phyloP scores from a whole-genome alignment of 2,888 invertebrate species.

The Sepioteuthis lessoniana region DNA sequence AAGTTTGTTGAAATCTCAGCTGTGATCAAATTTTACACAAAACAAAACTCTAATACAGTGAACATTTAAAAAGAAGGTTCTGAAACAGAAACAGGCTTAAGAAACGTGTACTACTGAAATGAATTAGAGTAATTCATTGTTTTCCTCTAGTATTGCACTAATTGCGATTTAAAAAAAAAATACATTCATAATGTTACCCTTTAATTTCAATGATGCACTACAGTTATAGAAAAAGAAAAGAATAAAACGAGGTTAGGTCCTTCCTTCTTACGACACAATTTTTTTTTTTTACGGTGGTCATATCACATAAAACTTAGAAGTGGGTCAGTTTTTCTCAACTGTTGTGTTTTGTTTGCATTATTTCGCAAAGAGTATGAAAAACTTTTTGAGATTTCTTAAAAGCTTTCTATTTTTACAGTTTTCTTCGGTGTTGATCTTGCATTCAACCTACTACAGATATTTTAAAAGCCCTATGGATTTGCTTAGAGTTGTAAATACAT shows the following conservation, averaged over 20 bases:
- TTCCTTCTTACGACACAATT: not conserved
- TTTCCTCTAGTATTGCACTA: not conserved
- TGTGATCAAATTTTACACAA: too few species aligned
- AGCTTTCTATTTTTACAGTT: not conserved
- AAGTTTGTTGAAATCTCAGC: too few species aligned
- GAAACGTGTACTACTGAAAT: too few species aligned
- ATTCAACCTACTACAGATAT: too few species aligned
- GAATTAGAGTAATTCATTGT: too few species aligned
- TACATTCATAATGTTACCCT: too few species aligned
- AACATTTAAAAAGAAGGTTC: too few species aligned
- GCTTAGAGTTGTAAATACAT: too few species aligned
- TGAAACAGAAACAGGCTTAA: too few species aligned
- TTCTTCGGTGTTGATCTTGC: too few species aligned
- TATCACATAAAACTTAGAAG: not conserved
- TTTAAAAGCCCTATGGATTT: too few species aligned
- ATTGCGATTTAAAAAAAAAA: not conserved
- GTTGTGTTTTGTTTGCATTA: constrained; percentile 5
- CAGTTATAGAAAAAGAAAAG: not conserved
- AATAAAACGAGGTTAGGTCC: not conserved
- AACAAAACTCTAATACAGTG: too few species aligned
- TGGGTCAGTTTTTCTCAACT: constrained; percentile 33
- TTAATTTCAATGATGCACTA: not conserved
- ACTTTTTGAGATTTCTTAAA: not conserved
- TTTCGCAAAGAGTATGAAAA: not conserved
- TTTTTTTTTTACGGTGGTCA: not conserved